Percentiles rank a stretch among this genome's conserved stretches.
Evolutionary conservation across 2,888 invertebrate genomes (phyloP).

Genomic region (Vesta saturnalis): DNA sequence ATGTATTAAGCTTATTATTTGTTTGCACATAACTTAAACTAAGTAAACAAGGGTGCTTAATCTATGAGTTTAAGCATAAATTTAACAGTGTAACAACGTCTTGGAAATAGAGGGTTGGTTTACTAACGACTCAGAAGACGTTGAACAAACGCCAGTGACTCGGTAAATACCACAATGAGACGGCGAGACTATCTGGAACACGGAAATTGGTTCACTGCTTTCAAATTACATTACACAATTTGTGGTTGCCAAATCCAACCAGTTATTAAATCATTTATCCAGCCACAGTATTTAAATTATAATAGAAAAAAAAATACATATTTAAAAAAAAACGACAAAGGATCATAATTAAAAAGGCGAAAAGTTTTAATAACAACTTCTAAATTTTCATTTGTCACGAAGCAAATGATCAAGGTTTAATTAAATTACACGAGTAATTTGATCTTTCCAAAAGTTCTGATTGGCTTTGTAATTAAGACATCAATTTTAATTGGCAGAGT

Average conservation of each 20-base stretch:
- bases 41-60: constrained; percentile 47
- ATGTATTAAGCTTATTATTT: constrained; percentile 35
- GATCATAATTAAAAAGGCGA: not conserved
- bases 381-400: constrained; percentile 28
- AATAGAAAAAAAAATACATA: constrained; percentile 9
- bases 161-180: constrained; percentile 38
- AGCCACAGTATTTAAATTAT: constrained; percentile 8
- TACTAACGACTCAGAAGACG: constrained; percentile 30
- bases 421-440: constrained; percentile 57
- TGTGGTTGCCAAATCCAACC: constrained; percentile 35
- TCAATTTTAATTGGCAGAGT: constrained; percentile 61
- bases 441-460: constrained; percentile 57
- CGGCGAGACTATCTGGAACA: constrained; percentile 26
- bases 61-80: constrained; percentile 43
- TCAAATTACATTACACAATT: constrained; percentile 33
- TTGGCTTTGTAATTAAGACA: constrained; percentile 61
- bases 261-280: constrained; percentile 28
- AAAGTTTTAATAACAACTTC: constrained; percentile 5
- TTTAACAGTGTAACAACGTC: constrained; percentile 37
- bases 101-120: constrained; percentile 22
- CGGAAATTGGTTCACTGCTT: constrained; percentile 31
- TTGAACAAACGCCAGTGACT: constrained; percentile 35
- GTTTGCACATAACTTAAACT: constrained; percentile 46
- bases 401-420: constrained; percentile 44
- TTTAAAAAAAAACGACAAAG: not conserved